Evolutionary conservation across 2,113 vertebrate species (phyloP), one percentile per base, ranked within the genome.

Genomic region (Podarcis cretensis): DNA sequence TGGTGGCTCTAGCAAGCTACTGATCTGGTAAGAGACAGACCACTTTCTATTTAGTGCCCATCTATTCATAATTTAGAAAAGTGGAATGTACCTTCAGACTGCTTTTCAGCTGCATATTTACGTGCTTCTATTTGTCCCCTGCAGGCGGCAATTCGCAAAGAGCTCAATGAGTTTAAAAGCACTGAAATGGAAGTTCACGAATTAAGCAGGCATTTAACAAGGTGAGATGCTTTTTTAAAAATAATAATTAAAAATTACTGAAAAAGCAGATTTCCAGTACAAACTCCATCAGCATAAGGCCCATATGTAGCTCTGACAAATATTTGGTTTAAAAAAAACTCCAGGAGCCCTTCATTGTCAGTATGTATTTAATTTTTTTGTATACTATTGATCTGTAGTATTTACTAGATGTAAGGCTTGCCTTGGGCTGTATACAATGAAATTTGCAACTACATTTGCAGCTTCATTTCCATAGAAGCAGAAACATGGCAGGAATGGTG

Each of bases 141-240:
- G 48, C 96, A 99, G 99, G 99, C 99, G 94, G 98, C 99, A 95
- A 99, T 99, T 90, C 98, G 99, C 83, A 99, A 99, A 95, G 99
- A 99, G 92, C 97, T 99, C 91, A 99, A 99, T 82, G 99, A 99
- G 96, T 99, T 99, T 94, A 99, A 99, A 97, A 99, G 99, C 98
- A 98, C 98, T 96, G 99, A 99, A 96, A 99, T 99, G 99, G 99
- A 99, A 95, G 99, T 99, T 93, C 99, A 99, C 65, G 99, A 99
- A 96, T 97, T 98, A 86, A 99, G 99, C 92, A 98, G 98, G 91
- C 99, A 99, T 96, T 96, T 99, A 96, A 99, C 99, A 97, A 99
- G 99, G 99, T 99, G 89, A 95, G 95, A 74, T n/a, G 4, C 2
- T 35, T 12, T 66, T 63, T 78, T 76, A 86, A 76, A 66, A 66